These are phyloP conservation scores for Orientallactaga bullata DNA, from an alignment of 2,113 vertebrate species.

Conservation along the genomic window DNA sequence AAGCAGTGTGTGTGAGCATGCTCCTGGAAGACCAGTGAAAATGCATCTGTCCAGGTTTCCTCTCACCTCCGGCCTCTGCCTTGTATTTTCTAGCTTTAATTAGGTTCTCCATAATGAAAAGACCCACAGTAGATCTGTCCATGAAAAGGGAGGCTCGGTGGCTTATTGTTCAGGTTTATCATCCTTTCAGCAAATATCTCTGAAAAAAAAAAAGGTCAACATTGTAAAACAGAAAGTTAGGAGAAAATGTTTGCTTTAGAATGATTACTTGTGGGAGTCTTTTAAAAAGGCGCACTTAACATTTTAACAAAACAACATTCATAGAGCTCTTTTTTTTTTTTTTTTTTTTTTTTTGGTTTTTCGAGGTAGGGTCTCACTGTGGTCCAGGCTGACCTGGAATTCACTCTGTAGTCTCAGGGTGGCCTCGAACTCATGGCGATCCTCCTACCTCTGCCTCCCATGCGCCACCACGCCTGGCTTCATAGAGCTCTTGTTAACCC, in stretches of 20 bases:
- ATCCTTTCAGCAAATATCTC: background rate
- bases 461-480: too few species aligned
- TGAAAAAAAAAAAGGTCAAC: background rate
- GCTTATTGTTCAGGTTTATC: background rate
- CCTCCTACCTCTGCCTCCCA: too few species aligned
- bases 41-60: fast-evolving
- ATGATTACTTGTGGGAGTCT: background rate
- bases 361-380: too few species aligned
- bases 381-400: too few species aligned
- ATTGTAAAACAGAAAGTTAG: constrained; percentile 1
- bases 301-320: background rate
- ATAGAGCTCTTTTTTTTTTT: background rate
- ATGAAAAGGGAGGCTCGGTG: background rate
- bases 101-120: background rate
- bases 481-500: background rate
- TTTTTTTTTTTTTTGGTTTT: too few species aligned
- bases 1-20: background rate
- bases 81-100: background rate
- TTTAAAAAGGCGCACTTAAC: constrained; percentile 11
- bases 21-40: background rate
- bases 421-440: too few species aligned
- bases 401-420: too few species aligned
- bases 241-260: background rate
- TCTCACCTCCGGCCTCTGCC: background rate
- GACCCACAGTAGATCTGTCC: background rate